phyloP scores from a whole-genome alignment of 2,888 invertebrate genomes.

The Cephalotes varians region DNA sequence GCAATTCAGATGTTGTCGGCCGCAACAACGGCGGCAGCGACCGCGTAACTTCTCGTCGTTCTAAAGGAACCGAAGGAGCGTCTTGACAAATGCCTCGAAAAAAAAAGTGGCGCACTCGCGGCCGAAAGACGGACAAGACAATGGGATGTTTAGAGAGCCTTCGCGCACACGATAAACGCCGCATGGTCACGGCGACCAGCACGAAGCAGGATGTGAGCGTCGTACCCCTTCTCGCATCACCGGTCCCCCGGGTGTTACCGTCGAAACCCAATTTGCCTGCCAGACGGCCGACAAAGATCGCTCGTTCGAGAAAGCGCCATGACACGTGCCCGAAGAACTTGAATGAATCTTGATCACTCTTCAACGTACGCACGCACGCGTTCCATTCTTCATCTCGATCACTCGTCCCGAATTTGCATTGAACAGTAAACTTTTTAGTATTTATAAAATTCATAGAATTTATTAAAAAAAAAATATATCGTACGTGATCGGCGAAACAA shows the following conservation, averaged over 20 bases:
- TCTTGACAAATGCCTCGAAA: conserved; percentile 84
- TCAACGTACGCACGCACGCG: background rate
- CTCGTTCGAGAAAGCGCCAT: conserved; percentile 70
- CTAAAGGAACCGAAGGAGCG: conserved; percentile 53
- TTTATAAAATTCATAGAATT: background rate
- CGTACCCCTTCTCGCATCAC: conserved; percentile 53
- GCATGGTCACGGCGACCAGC: conserved; percentile 27
- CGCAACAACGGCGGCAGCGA: conserved; percentile 5
- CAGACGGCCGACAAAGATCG: conserved; percentile 77
- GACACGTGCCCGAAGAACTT: conserved; percentile 59
- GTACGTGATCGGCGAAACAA: background rate
- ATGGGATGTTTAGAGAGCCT: conserved; percentile 84
- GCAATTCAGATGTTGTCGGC: conserved; percentile 81
- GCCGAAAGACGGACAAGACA: conserved; percentile 84
- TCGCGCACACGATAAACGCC: conserved; percentile 78
- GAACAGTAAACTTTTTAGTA: background rate
- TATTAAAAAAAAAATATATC: background rate
- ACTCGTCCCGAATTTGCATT: background rate
- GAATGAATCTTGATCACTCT: conserved; percentile 35
- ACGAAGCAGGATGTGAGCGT: conserved; percentile 64
- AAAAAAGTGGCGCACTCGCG: conserved; percentile 68
- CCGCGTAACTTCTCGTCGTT: conserved; percentile 7
- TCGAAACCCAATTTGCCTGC: conserved; percentile 78
- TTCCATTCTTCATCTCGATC: background rate
- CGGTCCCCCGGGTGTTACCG: conserved; percentile 75